Evolutionary conservation across 2,888 invertebrate genomes (phyloP).

Genomic region (Scaptomyza flava): DNA sequence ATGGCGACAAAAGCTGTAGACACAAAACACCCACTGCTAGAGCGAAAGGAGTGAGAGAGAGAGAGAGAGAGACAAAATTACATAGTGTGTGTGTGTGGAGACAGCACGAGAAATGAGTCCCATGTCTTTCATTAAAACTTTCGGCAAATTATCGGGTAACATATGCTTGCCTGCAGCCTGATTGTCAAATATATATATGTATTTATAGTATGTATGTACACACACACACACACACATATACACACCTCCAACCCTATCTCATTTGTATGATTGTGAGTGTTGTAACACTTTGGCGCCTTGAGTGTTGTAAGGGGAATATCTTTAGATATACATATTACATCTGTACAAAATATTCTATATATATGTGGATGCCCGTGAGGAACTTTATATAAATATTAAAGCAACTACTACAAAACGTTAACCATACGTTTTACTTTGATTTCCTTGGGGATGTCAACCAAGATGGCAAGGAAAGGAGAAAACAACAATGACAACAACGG

Average conservation of each 20-base stretch:
- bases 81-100: slow-evolving; percentile 30
- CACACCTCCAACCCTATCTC: slow-evolving; percentile 7
- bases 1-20: slow-evolving; percentile 67
- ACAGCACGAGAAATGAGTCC: slow-evolving; percentile 82
- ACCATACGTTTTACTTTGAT: slow-evolving; percentile 72
- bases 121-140: slow-evolving; percentile 85
- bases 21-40: slow-evolving; percentile 25
- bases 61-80: slow-evolving; percentile 6
- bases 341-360: not conserved
- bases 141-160: slow-evolving; percentile 85
- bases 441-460: slow-evolving; percentile 62
- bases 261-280: slow-evolving; percentile 43
- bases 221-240: not conserved
- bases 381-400: slow-evolving; percentile 67
- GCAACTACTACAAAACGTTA: slow-evolving; percentile 46
- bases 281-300: slow-evolving; percentile 77
- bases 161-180: slow-evolving; percentile 84
- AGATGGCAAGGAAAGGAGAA: slow-evolving; percentile 8
- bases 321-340: not conserved
- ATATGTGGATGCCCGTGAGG: slow-evolving; percentile 8
- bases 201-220: not conserved
- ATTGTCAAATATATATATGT: slow-evolving; percentile 63
- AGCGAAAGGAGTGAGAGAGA: not conserved
- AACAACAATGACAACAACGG: slow-evolving; percentile 10
- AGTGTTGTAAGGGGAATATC: slow-evolving; percentile 74